These are phyloP conservation scores for Polyommatus icarus DNA, from an alignment of 2,888 invertebrate genomes.

Conservation along the genomic window DNA sequence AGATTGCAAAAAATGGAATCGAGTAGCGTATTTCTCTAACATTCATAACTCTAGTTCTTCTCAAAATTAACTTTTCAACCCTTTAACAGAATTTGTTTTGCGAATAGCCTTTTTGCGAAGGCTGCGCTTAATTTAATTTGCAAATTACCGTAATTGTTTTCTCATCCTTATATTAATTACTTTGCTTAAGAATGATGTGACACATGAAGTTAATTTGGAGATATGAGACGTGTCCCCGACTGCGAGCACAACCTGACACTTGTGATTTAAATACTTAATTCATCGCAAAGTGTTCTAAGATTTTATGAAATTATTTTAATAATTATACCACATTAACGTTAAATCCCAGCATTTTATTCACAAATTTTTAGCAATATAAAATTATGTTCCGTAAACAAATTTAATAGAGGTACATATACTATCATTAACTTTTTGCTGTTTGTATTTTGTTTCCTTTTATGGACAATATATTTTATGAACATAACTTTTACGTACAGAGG, in stretches of 20 bases:
- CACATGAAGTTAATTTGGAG: conserved; percentile 33
- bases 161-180: conserved; percentile 35
- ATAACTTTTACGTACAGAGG: too few relatives aligned
- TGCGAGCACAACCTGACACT: conserved; percentile 15
- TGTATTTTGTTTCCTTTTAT: too few relatives aligned
- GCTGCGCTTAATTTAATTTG: conserved; percentile 32
- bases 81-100: conserved; percentile 29
- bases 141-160: conserved; percentile 34
- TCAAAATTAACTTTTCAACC: conserved; percentile 31
- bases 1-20: neutral
- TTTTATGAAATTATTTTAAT: neutral
- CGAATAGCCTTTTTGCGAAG: conserved; percentile 33
- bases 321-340: neutral
- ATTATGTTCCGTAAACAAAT: too few relatives aligned
- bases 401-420: too few relatives aligned
- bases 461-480: too few relatives aligned
- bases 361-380: too few relatives aligned
- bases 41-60: conserved; percentile 23
- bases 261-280: conserved; percentile 22
- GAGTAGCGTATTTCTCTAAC: neutral
- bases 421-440: too few relatives aligned
- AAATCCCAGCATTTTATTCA: too few relatives aligned
- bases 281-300: neutral
- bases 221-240: conserved; percentile 29
- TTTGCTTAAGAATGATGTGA: conserved; percentile 32